Evolutionary conservation across 2,888 invertebrate genomes (phyloP), one percentile per base, ranked within the genome.

Genomic region (Hydraecia micacea): DNA sequence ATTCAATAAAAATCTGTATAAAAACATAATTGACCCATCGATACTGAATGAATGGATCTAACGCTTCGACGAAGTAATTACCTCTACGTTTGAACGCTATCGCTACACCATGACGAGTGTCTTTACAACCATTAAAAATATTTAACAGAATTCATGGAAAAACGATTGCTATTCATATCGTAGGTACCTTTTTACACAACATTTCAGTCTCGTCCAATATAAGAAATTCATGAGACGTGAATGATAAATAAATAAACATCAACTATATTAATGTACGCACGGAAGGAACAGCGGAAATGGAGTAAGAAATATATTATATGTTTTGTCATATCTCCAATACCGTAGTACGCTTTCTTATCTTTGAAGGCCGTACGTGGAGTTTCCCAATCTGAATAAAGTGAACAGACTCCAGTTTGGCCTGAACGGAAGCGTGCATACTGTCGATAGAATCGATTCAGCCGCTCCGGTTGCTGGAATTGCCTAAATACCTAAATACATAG

Each of bases 211-310:
- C 71, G 55, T 77, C 70, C 62, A 81, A 79, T 69, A 68, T 78
- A 73, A 73, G 80, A 66, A 79, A 86, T 85, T 85, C 78, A 83
- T 86, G 81, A 81, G 66, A 81, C 77, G 72, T 78, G 79, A 77
- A 82, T 86, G 77, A 81, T 85, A 86, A 86, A 87, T 86, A 86
- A 75, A 83, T 78, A 77, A 77, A 78, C 83, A 78, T 77, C 74
- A 77, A 70, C 62, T 58, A 79, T 77, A 79, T 86, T 83, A 77
- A 81, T 84, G 72, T 84, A 60, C 67, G 58, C 65, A 75, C 49
- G 79, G 73, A 80, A 74, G 73, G 72, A 78, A 80, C 28, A 63
- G 28, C 71, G 84, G 71, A 77, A 84, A 86, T 78, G 39, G 42
- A 72, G 49, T 15, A 70, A 75, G 74, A 77, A 80, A 83, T 80